Base-by-base conservation (phyloP, 2,888 invertebrate species). In the Eupithecia centaureata region DNA sequence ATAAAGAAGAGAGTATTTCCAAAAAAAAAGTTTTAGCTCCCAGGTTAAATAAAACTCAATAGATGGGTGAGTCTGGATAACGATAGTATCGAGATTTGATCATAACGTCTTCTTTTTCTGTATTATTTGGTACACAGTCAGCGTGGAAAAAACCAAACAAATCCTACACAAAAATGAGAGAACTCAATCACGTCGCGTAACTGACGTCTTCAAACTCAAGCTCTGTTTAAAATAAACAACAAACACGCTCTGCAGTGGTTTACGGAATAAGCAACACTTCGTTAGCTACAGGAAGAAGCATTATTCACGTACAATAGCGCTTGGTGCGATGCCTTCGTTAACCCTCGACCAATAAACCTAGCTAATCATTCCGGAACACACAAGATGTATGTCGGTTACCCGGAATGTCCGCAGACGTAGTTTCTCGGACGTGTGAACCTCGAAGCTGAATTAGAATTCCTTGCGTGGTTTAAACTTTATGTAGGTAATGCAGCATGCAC, bases 311-410 rank as follows among this genome's bases (percentile, higher is more conserved):
- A 15, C 27, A 28, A n/a, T n/a, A 10, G 27, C 10, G 3, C 27
- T 15, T 3, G 42, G 28, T 5, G 5, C 33, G 33, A 5, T 10
- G 52, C 27, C 52, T 27, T 52, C 52, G 52, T 52, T 52, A 52
- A 52, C 52, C 52, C 52, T 52, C 27, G 30, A 28, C 57, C 30
- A 57, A 35, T 35, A 18, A 47, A 56, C 54, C 54, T 25, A 3
- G 47, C 27, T 52, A 52, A 52, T 52, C 25, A 52, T 27, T 52
- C 27, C 52, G 15, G 52, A 52, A 52, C 52, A 52, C 27, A 52
- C 27, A 52, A 52, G 52, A 52, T 52, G 52, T 27, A 52, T 52
- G 52, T 25, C 52, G 52, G 52, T 52, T 15, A 18, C 27, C 52
- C 27, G 27, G 52, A 25, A 52, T 27, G 25, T 52, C 42, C 18